Base-by-base conservation (phyloP, 2,113 vertebrate genomes). In the Isichthys henryi region DNA sequence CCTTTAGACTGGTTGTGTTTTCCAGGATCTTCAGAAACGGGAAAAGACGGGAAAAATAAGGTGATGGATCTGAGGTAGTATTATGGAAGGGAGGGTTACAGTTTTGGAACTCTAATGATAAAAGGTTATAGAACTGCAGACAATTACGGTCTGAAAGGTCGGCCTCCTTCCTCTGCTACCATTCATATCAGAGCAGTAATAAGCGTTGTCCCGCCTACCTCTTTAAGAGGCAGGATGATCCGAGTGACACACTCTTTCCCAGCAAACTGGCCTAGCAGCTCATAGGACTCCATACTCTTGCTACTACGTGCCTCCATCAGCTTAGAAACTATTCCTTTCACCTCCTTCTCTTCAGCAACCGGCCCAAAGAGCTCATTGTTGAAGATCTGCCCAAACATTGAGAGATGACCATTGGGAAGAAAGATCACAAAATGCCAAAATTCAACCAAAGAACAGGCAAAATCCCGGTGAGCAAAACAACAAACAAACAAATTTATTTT, bases 241-340 rank as follows among this genome's bases (percentile, higher is more conserved):
- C 96, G 97, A 0, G 95, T 96, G 91, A 99, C 94, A 45, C 96
- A 96, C 39, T 96, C 95, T 89, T 95, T 97, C 91, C 98, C 97
- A 89, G 97, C 94, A 92, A 97, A 99, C 90, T 94, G 96, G 6
- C 95, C 98, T 91, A 99, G 96, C 90, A 99, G 95, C 96, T 99
- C 97, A 0, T 99, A 99, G 2, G 97, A 98, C 91, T 99, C 97
- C 0, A 97, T 97, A 92, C 98, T 99, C 93, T 98, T 99, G 95
- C 96, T 99, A 95, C 97, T 97, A 39, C 98, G 97, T 0, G 98
- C 98, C 93, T 99, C 98, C 98, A 99, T 99, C 90, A 98, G 95
- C 93, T 99, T 99, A 89, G 98, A 98, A 56, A 98, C 95, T 5
- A 99, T 99, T 53, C 97, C 98, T 70, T 97, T 99, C 62, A 99